Conservation (phyloP, 2,888 invertebrate genomes). For the Branchellion lobata region DNA sequence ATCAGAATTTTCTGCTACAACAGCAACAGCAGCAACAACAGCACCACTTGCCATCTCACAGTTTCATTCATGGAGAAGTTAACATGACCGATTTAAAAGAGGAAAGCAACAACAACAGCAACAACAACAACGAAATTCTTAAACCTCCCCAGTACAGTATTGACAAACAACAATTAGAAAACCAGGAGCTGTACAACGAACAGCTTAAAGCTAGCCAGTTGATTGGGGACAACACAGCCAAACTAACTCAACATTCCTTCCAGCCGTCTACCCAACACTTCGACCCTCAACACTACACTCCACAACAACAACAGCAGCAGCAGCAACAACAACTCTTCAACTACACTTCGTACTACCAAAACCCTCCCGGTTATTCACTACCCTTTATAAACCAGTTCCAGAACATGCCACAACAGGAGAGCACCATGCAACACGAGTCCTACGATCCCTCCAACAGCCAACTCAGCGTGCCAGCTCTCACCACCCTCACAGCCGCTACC, state of each 20-base stretch:
- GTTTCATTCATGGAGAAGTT: background rate
- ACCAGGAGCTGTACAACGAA: background rate
- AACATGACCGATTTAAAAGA: background rate
- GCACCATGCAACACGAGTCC: background rate
- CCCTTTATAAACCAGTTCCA: background rate
- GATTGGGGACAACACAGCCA: background rate
- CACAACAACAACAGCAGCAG: background rate
- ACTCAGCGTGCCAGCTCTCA: background rate
- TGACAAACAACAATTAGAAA: slow-evolving; percentile 6
- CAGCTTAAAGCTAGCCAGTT: background rate
- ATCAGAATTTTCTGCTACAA: slow-evolving; percentile 1
- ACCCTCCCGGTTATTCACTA: background rate
- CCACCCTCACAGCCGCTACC: background rate
- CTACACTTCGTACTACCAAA: background rate
- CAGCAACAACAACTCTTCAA: background rate
- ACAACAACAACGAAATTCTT: background rate
- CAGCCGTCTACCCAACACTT: background rate
- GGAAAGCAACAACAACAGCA: slow-evolving; percentile 3
- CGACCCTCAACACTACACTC: background rate
- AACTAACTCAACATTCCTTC: background rate
- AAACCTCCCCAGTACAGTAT: background rate
- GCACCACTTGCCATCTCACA: background rate
- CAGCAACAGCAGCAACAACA: slow-evolving; percentile 12
- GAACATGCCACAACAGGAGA: background rate
- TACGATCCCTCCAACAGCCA: background rate